phyloP scores from a whole-genome alignment of 2,797 vertebrate genomes.

The Aphelocoma californica region DNA sequence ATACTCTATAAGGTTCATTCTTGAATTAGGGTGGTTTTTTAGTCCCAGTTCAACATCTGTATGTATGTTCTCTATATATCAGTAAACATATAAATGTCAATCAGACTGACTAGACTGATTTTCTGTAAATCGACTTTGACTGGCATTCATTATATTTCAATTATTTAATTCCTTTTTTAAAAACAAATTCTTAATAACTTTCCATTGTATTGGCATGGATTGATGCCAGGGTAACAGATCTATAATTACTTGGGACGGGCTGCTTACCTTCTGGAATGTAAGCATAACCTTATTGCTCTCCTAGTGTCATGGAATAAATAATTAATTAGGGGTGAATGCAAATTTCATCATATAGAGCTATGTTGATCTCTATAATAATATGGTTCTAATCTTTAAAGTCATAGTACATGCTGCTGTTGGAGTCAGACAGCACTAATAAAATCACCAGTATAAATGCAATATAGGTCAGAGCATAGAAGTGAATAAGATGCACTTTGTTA shows the following conservation, averaged over 20 bases:
- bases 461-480: not conserved
- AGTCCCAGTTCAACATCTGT: not conserved
- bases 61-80: not conserved
- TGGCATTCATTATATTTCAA: not conserved
- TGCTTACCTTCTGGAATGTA: not conserved
- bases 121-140: not conserved
- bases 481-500: not conserved
- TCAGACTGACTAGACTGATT: not conserved
- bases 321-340: constrained; percentile 6
- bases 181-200: not conserved
- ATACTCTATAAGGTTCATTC: not conserved
- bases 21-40: not conserved
- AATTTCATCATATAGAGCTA: not conserved
- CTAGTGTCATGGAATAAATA: not conserved
- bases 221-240: not conserved
- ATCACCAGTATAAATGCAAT: not conserved
- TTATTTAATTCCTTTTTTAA: not conserved
- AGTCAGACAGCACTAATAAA: not conserved
- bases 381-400: not conserved
- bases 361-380: not conserved
- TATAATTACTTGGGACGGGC: not conserved
- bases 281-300: not conserved
- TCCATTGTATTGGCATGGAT: not conserved
- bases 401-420: not conserved
- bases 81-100: not conserved